phyloP scores from a whole-genome alignment of 2,888 invertebrate genomes.

The Tineola bisselliella region DNA sequence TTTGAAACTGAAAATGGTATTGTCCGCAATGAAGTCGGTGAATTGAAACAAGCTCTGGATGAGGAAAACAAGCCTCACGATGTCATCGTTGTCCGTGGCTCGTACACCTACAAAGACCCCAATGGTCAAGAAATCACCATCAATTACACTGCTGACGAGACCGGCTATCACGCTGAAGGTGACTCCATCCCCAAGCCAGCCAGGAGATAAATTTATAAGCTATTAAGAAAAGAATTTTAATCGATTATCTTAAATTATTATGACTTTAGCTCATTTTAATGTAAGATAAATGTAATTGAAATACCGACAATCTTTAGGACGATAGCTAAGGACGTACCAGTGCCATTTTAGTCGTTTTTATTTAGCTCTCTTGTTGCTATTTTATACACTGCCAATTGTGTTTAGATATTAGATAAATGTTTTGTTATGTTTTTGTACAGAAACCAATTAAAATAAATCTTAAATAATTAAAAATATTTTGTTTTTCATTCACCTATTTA shows the following conservation, averaged over 20 bases:
- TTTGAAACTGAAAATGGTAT: conserved; percentile 69
- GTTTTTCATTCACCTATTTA: not conserved
- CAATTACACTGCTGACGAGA: conserved; percentile 70
- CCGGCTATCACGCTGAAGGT: conserved; percentile 71
- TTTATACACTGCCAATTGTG: conserved; percentile 5
- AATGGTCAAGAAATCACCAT: conserved; percentile 63
- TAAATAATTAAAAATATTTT: not conserved
- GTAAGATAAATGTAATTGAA: not conserved
- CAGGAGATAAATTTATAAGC: conserved; percentile 20
- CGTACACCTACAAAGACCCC: conserved; percentile 62
- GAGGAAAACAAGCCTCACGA: conserved; percentile 66
- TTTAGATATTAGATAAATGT: not conserved
- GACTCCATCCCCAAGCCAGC: conserved; percentile 66
- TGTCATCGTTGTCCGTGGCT: conserved; percentile 69
- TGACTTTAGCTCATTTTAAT: not conserved
- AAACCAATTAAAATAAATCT: not conserved
- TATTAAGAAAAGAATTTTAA: not conserved
- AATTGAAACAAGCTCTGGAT: conserved; percentile 42
- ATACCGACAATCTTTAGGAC: not conserved
- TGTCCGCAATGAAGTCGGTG: conserved; percentile 57
- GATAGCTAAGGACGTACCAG: not conserved
- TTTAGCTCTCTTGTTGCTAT: conserved; percentile 7
- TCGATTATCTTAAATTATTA: not conserved
- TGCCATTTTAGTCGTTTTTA: conserved; percentile 2
- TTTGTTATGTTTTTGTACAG: conserved; percentile 8